Base-by-base conservation (phyloP, 2,797 vertebrate species). In the Coreius guichenoti region DNA sequence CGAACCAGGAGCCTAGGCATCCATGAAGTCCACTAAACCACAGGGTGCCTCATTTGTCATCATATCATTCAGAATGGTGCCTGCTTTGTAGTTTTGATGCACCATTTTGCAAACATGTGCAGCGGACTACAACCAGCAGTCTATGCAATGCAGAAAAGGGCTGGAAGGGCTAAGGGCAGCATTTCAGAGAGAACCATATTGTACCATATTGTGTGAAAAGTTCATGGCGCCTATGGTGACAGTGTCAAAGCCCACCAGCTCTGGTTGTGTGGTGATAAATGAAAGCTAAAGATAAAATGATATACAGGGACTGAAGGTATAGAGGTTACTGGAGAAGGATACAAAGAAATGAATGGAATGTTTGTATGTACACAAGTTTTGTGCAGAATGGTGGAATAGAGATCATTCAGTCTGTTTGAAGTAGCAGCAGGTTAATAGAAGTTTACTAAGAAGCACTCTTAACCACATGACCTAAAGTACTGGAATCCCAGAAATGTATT, bases 101-200 rank as follows among this genome's bases (percentile, higher is more conserved):
- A 80, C 45, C 2, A 12, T 33, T 80, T 80, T 76, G 19, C 12
- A 49, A 23, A 68, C 26, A 1, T 80, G 12, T 68, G 58, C 43
- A 49, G 19, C 31, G 5, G 26, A 68, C 43, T 31, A 49, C 21
- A 80, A 33, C 43, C 29, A 65, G 21, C n/a, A 43, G 16, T 63
- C 43, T 9, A 14, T 33, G 26, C 8, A 4, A 69, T 49, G 29
- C 1, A 3, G 14, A 36, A 81, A 69, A 26, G 33, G 29, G 2
- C 36, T 61, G 16, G 21, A 49, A 69, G 39, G 54, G 36, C 26
- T 29, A 6, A 80, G 47, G 29, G 65, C 5, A 11, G 8, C 21
- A 70, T 81, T 70, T 70, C 14, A 81, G 65, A 54, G 49, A 54
- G 12, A n/a, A 43, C 67, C 23, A 43, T 81, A 39, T 39, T 81